Conservation (phyloP, 2,888 invertebrate genomes). For the Tenodera sinensis region DNA sequence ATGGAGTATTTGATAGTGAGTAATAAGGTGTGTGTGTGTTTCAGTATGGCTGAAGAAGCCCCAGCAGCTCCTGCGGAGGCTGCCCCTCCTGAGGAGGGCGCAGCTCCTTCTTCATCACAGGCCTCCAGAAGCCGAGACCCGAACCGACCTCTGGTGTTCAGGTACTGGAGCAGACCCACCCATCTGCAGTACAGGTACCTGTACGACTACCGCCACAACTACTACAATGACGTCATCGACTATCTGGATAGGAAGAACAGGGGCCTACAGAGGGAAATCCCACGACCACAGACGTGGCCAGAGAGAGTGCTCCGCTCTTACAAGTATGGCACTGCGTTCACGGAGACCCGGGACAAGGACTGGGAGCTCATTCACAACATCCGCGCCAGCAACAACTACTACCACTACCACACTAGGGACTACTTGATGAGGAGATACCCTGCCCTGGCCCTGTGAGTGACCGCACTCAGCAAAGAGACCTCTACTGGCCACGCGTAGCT, state of each 20-base stretch:
- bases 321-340: conserved; percentile 35
- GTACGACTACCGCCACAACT: conserved; percentile 80
- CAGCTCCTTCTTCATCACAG: conserved; percentile 34
- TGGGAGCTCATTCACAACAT: conserved; percentile 58
- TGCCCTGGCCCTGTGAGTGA: conserved; percentile 5
- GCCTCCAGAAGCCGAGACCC: conserved; percentile 54
- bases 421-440: conserved; percentile 69
- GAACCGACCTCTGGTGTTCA: conserved; percentile 66
- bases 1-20: too few species aligned
- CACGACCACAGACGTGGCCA: conserved; percentile 80
- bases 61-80: conserved; percentile 48
- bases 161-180: conserved; percentile 82
- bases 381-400: conserved; percentile 64
- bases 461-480: not conserved
- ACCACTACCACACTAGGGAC: conserved; percentile 71
- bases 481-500: not conserved
- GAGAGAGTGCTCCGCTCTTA: conserved; percentile 75
- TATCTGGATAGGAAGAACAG: conserved; percentile 73
- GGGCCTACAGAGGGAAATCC: conserved; percentile 64
- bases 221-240: conserved; percentile 81
- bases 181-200: conserved; percentile 78
- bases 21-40: not conserved
- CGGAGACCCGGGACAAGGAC: conserved; percentile 40
- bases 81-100: conserved; percentile 38
- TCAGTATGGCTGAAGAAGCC: conserved; percentile 32